phyloP scores from a whole-genome alignment of 2,888 invertebrate genomes.

The Tigriopus californicus region DNA sequence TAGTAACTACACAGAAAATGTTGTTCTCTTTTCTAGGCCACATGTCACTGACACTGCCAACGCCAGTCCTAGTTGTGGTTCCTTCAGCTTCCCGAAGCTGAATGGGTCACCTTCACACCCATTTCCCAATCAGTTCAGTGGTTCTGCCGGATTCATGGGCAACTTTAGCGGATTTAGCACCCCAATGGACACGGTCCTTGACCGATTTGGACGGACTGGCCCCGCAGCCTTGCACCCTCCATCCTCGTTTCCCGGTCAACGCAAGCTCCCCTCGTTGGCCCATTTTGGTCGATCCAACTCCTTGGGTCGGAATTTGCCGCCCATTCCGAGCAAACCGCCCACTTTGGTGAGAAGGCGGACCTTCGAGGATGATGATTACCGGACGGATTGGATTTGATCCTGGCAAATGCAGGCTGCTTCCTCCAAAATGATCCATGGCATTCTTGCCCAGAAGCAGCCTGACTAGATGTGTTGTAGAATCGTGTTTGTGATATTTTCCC shows the following conservation, averaged over 20 bases:
- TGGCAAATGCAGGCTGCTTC: too few species aligned
- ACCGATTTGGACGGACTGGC: not conserved
- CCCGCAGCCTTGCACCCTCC: not conserved
- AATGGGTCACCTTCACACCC: not conserved
- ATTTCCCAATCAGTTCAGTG: not conserved
- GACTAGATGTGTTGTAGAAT: too few species aligned
- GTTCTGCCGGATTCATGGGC: not conserved
- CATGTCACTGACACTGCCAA: not conserved
- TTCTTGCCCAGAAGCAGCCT: too few species aligned
- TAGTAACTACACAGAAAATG: too few species aligned
- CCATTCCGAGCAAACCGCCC: constrained; percentile 11
- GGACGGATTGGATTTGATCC: constrained; percentile 1
- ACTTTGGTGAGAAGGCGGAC: not conserved
- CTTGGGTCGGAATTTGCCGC: constrained; percentile 1
- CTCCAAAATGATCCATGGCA: too few species aligned
- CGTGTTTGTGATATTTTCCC: too few species aligned
- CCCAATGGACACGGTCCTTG: not conserved
- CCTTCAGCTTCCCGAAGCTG: constrained; percentile 1
- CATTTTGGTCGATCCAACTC: not conserved
- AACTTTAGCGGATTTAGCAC: not conserved
- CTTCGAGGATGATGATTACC: not conserved
- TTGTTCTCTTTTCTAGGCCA: not conserved
- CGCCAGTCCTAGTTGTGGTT: not conserved
- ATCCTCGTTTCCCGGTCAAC: too few species aligned
- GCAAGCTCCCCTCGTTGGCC: too few species aligned